Conservation (phyloP, 2,113 vertebrate species). For the Trachemys scripta region DNA sequence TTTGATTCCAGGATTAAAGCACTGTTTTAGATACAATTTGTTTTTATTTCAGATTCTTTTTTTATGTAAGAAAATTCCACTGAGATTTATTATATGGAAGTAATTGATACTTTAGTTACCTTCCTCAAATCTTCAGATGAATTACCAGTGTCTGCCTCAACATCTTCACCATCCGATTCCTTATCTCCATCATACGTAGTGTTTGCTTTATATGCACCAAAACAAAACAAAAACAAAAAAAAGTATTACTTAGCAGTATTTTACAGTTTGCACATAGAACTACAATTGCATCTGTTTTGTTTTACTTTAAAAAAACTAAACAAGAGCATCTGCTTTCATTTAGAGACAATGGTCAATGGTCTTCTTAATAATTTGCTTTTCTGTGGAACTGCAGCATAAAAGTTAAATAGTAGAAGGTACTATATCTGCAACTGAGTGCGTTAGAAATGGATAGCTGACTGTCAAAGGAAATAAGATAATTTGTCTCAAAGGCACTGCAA, state of each 20-base stretch:
- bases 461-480: background rate
- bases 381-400: background rate
- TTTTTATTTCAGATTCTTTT: too few species aligned
- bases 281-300: background rate
- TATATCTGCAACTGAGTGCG: background rate
- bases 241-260: constrained; percentile 1
- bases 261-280: constrained; percentile 13
- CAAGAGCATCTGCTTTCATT: background rate
- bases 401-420: background rate
- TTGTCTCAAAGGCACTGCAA: background rate
- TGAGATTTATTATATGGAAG: background rate
- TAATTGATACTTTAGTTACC: constrained; percentile 73
- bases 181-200: constrained; percentile 94
- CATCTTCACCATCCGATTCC: constrained; percentile 91
- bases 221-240: constrained; percentile 27
- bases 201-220: constrained; percentile 83
- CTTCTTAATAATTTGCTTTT: background rate
- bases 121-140: constrained; percentile 94
- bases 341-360: background rate
- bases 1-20: background rate
- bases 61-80: background rate
- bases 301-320: background rate
- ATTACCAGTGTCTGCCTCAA: constrained; percentile 89
- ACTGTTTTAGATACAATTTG: background rate
- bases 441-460: background rate